phyloP scores from a whole-genome alignment of 2,888 invertebrate species.

The Dryadula phaetusa region DNA sequence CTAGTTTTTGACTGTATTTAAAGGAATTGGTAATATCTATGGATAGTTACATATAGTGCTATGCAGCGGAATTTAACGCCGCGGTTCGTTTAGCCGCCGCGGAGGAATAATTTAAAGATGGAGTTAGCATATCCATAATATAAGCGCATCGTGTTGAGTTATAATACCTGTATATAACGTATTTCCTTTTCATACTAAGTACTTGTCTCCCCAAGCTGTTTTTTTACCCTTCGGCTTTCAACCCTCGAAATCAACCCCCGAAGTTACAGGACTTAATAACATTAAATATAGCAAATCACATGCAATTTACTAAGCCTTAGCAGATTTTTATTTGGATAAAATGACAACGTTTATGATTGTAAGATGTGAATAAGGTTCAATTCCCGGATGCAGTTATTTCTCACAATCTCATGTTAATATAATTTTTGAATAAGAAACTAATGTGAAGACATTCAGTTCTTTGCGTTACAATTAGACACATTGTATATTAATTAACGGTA shows the following conservation, averaged over 20 bases:
- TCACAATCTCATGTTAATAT: too few species aligned
- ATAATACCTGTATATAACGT: conserved; percentile 22
- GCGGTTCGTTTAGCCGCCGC: too few species aligned
- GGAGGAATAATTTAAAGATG: too few species aligned
- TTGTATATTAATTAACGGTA: too few species aligned
- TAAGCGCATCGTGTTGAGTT: conserved; percentile 24
- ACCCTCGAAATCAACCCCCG: conserved; percentile 44
- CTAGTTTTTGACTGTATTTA: too few species aligned
- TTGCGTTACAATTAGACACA: too few species aligned
- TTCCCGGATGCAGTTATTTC: background rate
- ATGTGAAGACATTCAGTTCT: too few species aligned
- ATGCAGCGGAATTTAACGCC: too few species aligned
- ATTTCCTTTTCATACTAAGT: conserved; percentile 31
- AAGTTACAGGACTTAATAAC: conserved; percentile 36
- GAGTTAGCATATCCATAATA: conserved; percentile 48
- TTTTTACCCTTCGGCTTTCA: conserved; percentile 45
- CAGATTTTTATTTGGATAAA: background rate
- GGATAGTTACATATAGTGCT: too few species aligned
- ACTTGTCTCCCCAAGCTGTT: conserved; percentile 40
- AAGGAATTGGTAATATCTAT: too few species aligned
- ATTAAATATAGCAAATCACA: conserved; percentile 34
- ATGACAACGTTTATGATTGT: background rate
- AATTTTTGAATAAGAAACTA: too few species aligned
- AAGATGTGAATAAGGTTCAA: background rate
- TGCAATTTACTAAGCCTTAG: conserved; percentile 3